Percentiles rank a stretch among this genome's conserved stretches.
Conservation (phyloP, 2,888 invertebrate species). For the Drosophila neotestacea region DNA sequence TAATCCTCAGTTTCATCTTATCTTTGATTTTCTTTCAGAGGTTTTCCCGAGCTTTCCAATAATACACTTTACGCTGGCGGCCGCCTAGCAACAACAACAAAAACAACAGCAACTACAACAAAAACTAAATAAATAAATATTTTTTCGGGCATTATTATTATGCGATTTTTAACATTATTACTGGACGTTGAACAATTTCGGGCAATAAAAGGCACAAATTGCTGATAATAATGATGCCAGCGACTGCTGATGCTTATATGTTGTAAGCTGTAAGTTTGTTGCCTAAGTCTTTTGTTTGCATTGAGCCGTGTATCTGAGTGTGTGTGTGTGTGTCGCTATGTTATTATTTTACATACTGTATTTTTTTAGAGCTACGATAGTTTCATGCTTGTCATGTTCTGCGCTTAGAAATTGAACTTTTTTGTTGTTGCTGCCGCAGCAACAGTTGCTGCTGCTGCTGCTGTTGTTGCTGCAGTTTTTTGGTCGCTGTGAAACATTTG, state of each 20-base stretch:
- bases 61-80: slow-evolving; percentile 61
- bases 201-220: slow-evolving; percentile 75
- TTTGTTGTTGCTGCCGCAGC: slow-evolving; percentile 43
- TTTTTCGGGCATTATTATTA: slow-evolving; percentile 63
- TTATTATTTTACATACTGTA: slow-evolving; percentile 74
- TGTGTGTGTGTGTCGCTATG: slow-evolving; percentile 58
- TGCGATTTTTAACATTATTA: slow-evolving; percentile 74
- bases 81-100: slow-evolving; percentile 25
- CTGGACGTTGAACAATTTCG: slow-evolving; percentile 76
- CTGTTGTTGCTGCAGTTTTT: slow-evolving; percentile 52
- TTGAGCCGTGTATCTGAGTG: slow-evolving; percentile 15
- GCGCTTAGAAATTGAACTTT: slow-evolving; percentile 74
- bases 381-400: slow-evolving; percentile 80
- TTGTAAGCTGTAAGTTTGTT: slow-evolving; percentile 56
- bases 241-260: slow-evolving; percentile 21
- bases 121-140: slow-evolving; percentile 37
- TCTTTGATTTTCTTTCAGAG: slow-evolving; percentile 24
- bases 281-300: slow-evolving; percentile 74
- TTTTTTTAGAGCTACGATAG: slow-evolving; percentile 57
- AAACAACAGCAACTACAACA: slow-evolving; percentile 32
- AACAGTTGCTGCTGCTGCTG: slow-evolving; percentile 21
- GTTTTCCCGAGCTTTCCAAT: slow-evolving; percentile 72
- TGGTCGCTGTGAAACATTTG: slow-evolving; percentile 78
- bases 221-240: slow-evolving; percentile 73
- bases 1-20: background rate